Evolutionary conservation across 1,140 invertebrate species (phyloP), one percentile per base, ranked within the genome.

Genomic region (Papilio polyxenes): DNA sequence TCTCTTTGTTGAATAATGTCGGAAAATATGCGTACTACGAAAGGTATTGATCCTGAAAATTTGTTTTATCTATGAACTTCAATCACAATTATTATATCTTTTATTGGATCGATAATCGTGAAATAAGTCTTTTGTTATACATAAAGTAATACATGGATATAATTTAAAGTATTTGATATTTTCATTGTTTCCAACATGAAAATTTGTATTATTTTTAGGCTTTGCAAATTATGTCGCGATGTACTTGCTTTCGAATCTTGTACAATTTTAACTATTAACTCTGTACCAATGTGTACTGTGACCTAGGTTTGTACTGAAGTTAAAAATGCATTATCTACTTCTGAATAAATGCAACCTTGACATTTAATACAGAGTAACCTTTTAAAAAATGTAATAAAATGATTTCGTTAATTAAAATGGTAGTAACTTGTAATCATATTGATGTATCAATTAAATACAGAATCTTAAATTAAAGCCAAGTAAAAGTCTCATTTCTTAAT

Each of bases 51-150:
- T 72, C 65, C 31, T 40, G 23, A 40, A 37, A 72, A 15, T 15
- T 17, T 72, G 4, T 37, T 37, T 72, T 40, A 72, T 40, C 65
- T 72, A 15, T 72, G 31, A 72, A 17, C 4, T 37, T 4, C 6
- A 37, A 72, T 31, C 11, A 65, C 23, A 23, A 65, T 31, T 65
- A 65, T 65, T 31, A 72, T 72, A 11, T 72, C 31, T 15, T 37
- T 17, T 23, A 62, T 31, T 72, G 11, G 31, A 77, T 77, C 75
- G 20, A 77, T 51, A 53, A 17, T 23, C 20, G 2, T 53, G 75
- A 53, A 77, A 77, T 23, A 53, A 56, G 40, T 49, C 20, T 15
- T 75, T 75, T 75, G 74, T 75, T 77, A 13, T 53, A 77, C 49
- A 31, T 37, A 17, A 53, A 31, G 48, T 53, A 49, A 4, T 40